Percentiles rank a stretch among this genome's conserved stretches.
These are phyloP conservation scores for Petrosia ficiformis DNA, from an alignment of 37 sponge, comb jelly and placozoan species.

Conservation along the genomic window DNA sequence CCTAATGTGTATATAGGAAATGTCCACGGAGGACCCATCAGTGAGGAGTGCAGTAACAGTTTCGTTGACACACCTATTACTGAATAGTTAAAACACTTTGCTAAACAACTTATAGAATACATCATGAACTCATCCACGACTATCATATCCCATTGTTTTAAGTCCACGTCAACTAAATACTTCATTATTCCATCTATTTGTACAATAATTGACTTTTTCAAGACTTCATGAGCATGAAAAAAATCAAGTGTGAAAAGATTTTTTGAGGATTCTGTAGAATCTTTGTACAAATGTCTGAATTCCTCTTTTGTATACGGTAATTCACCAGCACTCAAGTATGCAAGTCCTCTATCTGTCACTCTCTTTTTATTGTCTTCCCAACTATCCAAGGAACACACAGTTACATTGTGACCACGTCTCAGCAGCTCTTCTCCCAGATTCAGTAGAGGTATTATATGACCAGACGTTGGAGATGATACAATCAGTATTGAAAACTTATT, in stretches of 20 bases:
- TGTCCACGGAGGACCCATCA: background rate
- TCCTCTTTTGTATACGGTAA: background rate
- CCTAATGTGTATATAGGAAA: background rate
- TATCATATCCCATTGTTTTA: background rate
- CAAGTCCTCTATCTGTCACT: background rate
- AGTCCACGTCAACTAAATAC: background rate
- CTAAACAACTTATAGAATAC: background rate
- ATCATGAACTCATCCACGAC: background rate
- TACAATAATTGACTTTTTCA: background rate
- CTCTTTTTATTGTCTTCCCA: constrained; percentile 2
- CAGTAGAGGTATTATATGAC: constrained; percentile 25
- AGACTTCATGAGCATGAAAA: background rate
- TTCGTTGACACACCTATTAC: background rate
- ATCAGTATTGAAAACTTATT: constrained; percentile 34
- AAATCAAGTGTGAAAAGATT: background rate
- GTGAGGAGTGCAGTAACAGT: background rate
- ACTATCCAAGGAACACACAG: constrained; percentile 1
- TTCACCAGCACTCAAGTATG: constrained; percentile 5
- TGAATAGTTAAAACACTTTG: background rate
- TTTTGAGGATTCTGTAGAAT: background rate
- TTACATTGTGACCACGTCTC: constrained; percentile 55
- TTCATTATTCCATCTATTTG: background rate
- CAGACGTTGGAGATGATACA: background rate
- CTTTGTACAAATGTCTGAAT: background rate
- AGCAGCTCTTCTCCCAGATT: constrained; percentile 52